phyloP scores from a whole-genome alignment of 2,888 invertebrate genomes.

The Junonia oenone region DNA sequence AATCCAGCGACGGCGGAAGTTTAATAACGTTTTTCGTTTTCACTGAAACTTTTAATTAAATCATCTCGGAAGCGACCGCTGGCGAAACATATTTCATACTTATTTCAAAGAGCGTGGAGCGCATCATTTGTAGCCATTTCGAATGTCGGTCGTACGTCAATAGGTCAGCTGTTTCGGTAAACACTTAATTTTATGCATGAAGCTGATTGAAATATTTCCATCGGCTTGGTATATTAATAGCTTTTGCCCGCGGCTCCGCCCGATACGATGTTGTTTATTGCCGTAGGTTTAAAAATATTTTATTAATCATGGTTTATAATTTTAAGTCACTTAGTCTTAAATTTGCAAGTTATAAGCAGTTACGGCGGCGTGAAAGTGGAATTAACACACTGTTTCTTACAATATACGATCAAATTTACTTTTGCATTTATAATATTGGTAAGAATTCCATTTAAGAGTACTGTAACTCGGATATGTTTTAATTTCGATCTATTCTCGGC shows the following conservation, averaged over 20 bases:
- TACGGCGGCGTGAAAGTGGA: too few relatives aligned
- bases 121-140: constrained; percentile 1
- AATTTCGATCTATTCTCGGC: background rate
- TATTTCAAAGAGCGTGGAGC: background rate
- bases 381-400: too few relatives aligned
- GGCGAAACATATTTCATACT: constrained; percentile 1
- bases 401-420: too few relatives aligned
- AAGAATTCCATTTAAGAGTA: background rate
- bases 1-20: background rate
- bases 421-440: too few relatives aligned
- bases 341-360: too few relatives aligned
- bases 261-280: too few relatives aligned
- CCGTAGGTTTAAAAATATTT: too few relatives aligned
- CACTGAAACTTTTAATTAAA: background rate
- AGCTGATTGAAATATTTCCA: constrained; percentile 1
- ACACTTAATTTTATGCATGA: background rate
- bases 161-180: background rate
- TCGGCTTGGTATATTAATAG: too few relatives aligned
- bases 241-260: too few relatives aligned
- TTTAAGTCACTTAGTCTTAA: too few relatives aligned
- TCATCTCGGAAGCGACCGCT: background rate
- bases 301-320: too few relatives aligned
- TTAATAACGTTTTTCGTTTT: background rate
- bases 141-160: background rate
- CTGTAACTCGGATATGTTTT: background rate